phyloP scores from a whole-genome alignment of 2,888 invertebrate genomes.

The Metacarcinus magister region DNA sequence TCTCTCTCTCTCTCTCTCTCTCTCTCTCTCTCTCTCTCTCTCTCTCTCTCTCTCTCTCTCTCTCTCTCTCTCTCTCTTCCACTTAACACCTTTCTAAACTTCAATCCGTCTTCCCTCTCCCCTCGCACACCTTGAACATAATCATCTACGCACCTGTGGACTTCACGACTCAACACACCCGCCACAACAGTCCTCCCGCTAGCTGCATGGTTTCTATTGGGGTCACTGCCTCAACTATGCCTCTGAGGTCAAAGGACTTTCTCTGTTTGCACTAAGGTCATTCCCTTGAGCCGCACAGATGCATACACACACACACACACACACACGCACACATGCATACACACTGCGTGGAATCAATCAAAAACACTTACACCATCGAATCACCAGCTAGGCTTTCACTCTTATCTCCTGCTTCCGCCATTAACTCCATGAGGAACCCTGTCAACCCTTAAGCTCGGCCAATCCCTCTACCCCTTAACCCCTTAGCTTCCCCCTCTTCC shows the following conservation, averaged over 20 bases:
- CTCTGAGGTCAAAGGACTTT: constrained; percentile 36
- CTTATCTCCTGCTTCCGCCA: neutral
- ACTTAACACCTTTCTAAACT: neutral
- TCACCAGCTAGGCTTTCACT: neutral
- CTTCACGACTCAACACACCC: neutral
- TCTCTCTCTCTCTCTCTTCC: neutral
- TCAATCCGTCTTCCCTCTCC: neutral
- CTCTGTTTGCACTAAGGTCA: neutral
- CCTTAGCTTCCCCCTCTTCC: neutral
- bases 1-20: constrained; percentile 30
- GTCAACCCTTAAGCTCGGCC: neutral
- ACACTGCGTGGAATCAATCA: neutral
- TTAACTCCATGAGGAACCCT: neutral
- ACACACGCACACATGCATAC: neutral
- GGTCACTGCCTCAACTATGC: neutral
- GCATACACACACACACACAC: neutral
- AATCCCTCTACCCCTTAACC: neutral
- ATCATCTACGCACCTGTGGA: neutral
- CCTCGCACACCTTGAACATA: neutral
- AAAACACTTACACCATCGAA: neutral
- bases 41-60: neutral
- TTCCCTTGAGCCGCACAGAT: neutral
- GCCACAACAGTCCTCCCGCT: neutral
- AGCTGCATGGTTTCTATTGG: neutral
- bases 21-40: neutral